Evolutionary conservation across 2,113 vertebrate species (phyloP).

Genomic region (Formicarius rufipectus): DNA sequence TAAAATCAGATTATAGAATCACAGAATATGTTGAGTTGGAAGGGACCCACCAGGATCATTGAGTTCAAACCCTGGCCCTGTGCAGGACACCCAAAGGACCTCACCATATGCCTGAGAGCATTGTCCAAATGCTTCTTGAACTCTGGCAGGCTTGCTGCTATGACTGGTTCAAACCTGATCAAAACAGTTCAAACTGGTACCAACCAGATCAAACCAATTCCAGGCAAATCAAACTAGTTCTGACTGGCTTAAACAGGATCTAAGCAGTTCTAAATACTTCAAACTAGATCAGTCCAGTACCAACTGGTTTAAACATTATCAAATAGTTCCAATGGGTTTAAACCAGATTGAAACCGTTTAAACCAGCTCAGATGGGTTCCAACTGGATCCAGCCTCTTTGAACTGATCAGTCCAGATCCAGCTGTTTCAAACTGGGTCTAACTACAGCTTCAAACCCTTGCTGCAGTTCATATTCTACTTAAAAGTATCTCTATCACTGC

Average conservation of each 20-base stretch:
- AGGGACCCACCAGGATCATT: neutral
- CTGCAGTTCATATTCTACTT: neutral
- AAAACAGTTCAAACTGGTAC: neutral
- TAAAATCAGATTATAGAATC: neutral
- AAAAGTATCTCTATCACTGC: neutral
- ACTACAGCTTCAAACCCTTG: neutral
- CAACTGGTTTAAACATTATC: neutral
- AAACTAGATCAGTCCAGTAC: neutral
- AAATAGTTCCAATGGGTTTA: neutral
- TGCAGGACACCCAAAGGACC: neutral
- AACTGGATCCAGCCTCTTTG: neutral
- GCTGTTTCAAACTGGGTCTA: neutral
- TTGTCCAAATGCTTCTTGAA: neutral
- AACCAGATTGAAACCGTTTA: neutral
- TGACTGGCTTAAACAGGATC: neutral
- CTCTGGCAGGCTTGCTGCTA: neutral
- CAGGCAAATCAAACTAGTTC: neutral
- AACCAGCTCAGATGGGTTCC: neutral
- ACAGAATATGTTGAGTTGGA: neutral
- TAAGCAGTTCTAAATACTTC: neutral
- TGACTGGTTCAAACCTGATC: neutral
- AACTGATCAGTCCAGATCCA: neutral
- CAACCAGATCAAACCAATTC: neutral
- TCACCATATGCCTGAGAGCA: neutral
- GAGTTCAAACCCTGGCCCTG: neutral